Conservation (phyloP, 2,113 vertebrate genomes). For the Tachuris rubrigastra region DNA sequence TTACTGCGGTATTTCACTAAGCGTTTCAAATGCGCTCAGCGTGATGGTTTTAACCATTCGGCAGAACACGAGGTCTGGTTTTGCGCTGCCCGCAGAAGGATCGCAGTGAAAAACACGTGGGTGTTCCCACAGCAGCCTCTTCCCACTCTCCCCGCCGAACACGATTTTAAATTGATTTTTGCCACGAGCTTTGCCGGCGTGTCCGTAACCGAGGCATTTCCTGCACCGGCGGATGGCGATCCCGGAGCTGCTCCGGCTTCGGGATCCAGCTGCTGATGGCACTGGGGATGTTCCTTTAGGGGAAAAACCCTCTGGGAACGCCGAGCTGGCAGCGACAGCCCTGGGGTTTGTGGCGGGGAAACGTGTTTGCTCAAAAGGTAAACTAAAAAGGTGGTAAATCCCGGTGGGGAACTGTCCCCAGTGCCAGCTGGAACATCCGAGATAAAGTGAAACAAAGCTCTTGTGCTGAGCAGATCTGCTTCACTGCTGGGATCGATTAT, state of each 20-base stretch:
- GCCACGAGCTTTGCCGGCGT: neutral
- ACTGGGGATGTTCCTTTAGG: neutral
- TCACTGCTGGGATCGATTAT: neutral
- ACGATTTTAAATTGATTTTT: neutral
- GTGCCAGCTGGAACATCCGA: rapidly evolving
- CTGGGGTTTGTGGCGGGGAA: rapidly evolving
- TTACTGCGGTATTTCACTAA: neutral
- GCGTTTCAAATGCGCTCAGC: neutral
- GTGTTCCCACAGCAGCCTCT: neutral
- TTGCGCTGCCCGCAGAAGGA: neutral
- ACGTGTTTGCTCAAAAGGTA: neutral
- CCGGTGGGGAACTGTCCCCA: neutral
- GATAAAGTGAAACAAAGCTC: neutral
- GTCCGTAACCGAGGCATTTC: neutral
- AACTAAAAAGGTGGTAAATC: neutral
- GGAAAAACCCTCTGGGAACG: neutral
- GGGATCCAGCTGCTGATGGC: neutral
- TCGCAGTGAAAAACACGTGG: neutral
- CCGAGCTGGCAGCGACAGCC: neutral
- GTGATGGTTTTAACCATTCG: neutral
- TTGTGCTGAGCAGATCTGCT: no score
- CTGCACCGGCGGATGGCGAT: rapidly evolving
- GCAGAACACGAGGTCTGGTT: rapidly evolving
- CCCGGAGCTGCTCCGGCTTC: neutral
- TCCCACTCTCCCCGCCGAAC: neutral